Base-by-base conservation (phyloP, 64 coral and sea anemone species). In the Dendronephthya gigantea region DNA sequence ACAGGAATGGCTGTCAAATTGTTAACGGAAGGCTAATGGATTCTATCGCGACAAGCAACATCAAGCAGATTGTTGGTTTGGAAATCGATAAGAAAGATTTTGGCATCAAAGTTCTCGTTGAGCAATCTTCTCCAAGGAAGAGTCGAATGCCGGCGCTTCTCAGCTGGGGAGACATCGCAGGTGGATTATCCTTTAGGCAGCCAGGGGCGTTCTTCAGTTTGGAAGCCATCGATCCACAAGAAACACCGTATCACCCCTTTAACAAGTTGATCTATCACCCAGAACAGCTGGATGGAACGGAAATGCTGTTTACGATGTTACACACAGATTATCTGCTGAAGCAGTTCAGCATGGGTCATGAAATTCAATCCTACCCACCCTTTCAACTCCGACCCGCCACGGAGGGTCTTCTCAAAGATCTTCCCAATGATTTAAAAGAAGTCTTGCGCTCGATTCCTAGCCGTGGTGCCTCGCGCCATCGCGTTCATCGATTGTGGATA, bases 271-370 rank as follows among this genome's bases (percentile, higher is more conserved):
- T 65, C 10, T 89, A 36, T 19, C n/a, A 27, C n/a, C 87, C 87
- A 22, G 41, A 83, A 48, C 47, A 89, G 27, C 50, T 89, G 49
- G 29, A 89, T 16, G 87, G 72, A 55, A 89, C 74, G 23, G 50
- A 82, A 56, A 83, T 89, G 7, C 36, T 89, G 9, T 56, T 83
- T 19, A 83, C 87, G 39, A 13, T 89, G 49, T 82, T 89, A 35
- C 87, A 89, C 87, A 89, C 87, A 32, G 87, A 89, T 81, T 89
- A 89, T 51, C 81, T 89, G 9, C 50, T 89, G 19, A 89, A 89
- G 87, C 87, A 89, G 52, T 83, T 89, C 29, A 89, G 87, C 50
- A 89, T 81, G 23, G 87, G 87, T 48, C 83, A 58, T 83, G 87
- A 89, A 50, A 68, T 89, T 89, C 82, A 74, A 38, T 66, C 76